These are phyloP conservation scores for Seriola dumerili DNA, from an alignment of 2,113 vertebrate species.

Conservation along the genomic window DNA sequence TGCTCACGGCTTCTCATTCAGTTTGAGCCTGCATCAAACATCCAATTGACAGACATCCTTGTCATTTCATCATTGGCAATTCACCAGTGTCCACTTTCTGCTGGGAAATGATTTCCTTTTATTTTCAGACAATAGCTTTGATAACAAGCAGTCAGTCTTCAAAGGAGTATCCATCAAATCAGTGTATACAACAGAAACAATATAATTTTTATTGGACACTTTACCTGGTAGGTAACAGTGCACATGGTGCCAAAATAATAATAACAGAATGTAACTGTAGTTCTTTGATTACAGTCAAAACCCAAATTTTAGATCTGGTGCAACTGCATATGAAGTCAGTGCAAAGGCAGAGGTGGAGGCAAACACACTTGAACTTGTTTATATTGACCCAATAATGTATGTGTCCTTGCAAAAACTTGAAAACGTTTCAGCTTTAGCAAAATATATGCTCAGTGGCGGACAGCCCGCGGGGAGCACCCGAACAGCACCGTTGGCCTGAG, in stretches of 20 bases:
- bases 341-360: neutral
- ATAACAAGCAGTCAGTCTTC: slow-evolving; percentile 45
- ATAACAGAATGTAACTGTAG: neutral
- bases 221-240: neutral
- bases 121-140: slow-evolving; percentile 59
- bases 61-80: slow-evolving; percentile 66
- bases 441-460: neutral
- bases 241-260: neutral
- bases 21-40: slow-evolving; percentile 66
- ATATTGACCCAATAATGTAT: neutral
- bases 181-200: slow-evolving; percentile 15
- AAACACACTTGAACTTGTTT: neutral
- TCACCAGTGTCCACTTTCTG: slow-evolving; percentile 60
- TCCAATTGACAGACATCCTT: slow-evolving; percentile 70
- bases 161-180: slow-evolving; percentile 45
- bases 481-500: too few relatives aligned
- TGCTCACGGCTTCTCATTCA: slow-evolving; percentile 54
- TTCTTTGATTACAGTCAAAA: neutral
- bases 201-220: slow-evolving; percentile 5
- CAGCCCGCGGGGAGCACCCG: too few relatives aligned
- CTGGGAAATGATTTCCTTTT: slow-evolving; percentile 52
- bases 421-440: neutral
- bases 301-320: neutral
- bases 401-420: neutral
- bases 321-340: neutral